Base-by-base conservation (phyloP, 2,888 invertebrate genomes). In the Charanyca ferruginea region DNA sequence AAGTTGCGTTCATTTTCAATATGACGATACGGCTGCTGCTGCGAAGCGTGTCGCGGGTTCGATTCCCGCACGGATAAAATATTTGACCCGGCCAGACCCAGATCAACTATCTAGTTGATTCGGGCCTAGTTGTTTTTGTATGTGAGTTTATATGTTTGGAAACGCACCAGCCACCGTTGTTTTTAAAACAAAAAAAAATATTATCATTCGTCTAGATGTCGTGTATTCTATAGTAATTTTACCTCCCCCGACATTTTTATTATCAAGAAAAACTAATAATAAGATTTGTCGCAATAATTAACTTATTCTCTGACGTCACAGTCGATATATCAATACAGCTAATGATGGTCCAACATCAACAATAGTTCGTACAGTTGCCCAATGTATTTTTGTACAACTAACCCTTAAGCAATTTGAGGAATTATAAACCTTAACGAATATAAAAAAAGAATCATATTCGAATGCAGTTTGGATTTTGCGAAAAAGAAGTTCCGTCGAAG, bases 291-390 rank as follows among this genome's bases (percentile, higher is more conserved):
- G 77, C 76, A 69, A 73, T 81, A 82, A 83, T 82, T 80, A 80
- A 83, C 79, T 83, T 84, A 85, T 85, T 73, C 73, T 80, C 73
- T 85, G 73, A 84, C 85, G 84, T 87, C 87, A 85, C 80, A 83
- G 83, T 80, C 88, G 79, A 91, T 93, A 91, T 90, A 92, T 93
- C 91, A 92, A 89, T 90, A 87, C 83, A 52, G 83, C 85, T 93
- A 94, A 94, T 93, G 94, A 92, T 88, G 79, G 87, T 86, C 86
- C 85, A 83, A 85, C 84, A 78, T 83, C 81, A 86, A 90, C 88
- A 87, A 85, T 84, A 87, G 75, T 74, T 32, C 44, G 75, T 89
- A 90, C 84, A 81, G 32, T 52, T 51, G 3, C 16, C 28, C 44
- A 76, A 68, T 73, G 63, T 68, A 79, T 67, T 83, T 77, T 74